Evolutionary conservation across 2,888 invertebrate genomes (phyloP).

Genomic region (Habroteleia sp.): DNA sequence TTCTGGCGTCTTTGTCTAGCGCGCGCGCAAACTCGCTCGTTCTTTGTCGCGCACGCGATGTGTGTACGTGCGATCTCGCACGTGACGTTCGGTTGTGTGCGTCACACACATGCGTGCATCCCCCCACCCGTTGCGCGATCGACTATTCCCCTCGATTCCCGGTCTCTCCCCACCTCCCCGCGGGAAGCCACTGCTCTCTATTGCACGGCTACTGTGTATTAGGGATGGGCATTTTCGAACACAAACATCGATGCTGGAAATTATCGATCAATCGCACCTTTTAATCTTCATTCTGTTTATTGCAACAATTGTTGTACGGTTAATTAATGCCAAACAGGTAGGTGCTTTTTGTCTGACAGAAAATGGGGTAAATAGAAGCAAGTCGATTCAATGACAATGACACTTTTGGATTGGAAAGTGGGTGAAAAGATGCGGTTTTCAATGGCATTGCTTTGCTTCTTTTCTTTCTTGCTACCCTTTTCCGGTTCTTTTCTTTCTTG

Average conservation of each 20-base stretch:
- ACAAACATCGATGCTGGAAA: slow-evolving; percentile 32
- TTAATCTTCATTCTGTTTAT: slow-evolving; percentile 4
- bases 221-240: slow-evolving; percentile 41
- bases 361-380: too few species aligned
- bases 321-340: too few species aligned
- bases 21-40: not conserved
- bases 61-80: slow-evolving; percentile 40
- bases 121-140: slow-evolving; percentile 5
- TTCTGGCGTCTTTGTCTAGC: slow-evolving; percentile 22
- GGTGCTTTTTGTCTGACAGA: not conserved
- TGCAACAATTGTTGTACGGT: not conserved
- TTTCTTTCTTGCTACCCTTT: too few species aligned
- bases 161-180: not conserved
- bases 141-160: slow-evolving; percentile 2
- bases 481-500: too few species aligned
- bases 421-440: not conserved
- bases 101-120: slow-evolving; percentile 16
- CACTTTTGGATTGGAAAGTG: not conserved
- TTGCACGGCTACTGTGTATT: slow-evolving; percentile 54
- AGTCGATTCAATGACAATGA: too few species aligned
- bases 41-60: slow-evolving; percentile 10
- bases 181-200: slow-evolving; percentile 32
- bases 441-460: too few species aligned
- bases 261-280: slow-evolving; percentile 37
- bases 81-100: slow-evolving; percentile 38